These are phyloP conservation scores for Anser cygnoides DNA, from an alignment of 2,113 vertebrate genomes.

Conservation along the genomic window DNA sequence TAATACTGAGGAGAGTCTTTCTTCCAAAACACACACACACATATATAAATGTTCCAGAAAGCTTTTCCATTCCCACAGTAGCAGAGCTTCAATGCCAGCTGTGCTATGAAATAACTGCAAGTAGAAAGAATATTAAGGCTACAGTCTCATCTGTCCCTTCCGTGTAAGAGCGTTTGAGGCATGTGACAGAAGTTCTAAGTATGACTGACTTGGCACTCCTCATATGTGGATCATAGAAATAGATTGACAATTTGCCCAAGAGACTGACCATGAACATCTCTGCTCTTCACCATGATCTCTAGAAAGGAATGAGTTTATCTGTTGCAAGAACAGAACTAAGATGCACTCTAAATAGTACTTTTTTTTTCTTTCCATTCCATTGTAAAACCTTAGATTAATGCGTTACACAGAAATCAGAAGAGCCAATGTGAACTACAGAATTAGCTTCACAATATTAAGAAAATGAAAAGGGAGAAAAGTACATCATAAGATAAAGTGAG, in stretches of 20 bases:
- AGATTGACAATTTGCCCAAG: neutral
- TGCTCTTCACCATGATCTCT: neutral
- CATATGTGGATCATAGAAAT: neutral
- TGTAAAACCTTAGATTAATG: neutral
- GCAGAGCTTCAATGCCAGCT: neutral
- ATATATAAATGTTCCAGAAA: neutral
- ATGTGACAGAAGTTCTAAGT: rapidly evolving
- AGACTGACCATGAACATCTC: neutral
- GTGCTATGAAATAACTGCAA: neutral
- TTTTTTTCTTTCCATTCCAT: neutral
- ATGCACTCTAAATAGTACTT: too few species aligned
- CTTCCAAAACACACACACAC: neutral
- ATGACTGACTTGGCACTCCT: neutral
- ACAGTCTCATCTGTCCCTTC: neutral
- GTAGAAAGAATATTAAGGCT: neutral
- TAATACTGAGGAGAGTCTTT: neutral
- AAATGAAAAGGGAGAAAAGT: neutral
- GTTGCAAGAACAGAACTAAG: neutral
- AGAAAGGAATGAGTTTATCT: neutral
- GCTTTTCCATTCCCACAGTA: neutral
- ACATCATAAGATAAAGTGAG: neutral
- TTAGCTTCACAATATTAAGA: neutral
- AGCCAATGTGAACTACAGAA: neutral
- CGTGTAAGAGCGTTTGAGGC: rapidly evolving
- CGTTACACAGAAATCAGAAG: neutral